Conservation (phyloP, 2,888 invertebrate species). For the Kuschelorhynchus macadamiae region DNA sequence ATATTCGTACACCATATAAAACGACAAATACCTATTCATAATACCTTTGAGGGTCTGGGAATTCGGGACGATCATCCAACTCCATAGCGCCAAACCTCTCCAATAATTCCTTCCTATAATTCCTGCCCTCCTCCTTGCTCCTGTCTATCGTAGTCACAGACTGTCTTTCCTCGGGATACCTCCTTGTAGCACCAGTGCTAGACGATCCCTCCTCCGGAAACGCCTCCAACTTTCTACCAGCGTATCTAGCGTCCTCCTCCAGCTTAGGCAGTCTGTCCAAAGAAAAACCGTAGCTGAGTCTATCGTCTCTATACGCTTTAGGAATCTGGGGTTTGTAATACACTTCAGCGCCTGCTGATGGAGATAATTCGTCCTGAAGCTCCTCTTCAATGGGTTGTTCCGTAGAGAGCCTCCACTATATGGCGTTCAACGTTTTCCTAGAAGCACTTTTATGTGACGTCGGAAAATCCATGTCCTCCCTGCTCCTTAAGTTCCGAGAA, state of each 20-base stretch:
- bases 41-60: conserved; percentile 65
- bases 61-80: conserved; percentile 66
- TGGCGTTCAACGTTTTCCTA: conserved; percentile 81
- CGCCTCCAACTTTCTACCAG: conserved; percentile 39
- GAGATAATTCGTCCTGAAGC: conserved; percentile 66
- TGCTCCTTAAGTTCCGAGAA: conserved; percentile 63
- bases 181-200: conserved; percentile 47
- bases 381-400: conserved; percentile 70
- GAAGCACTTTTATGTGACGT: conserved; percentile 74
- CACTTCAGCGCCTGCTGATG: conserved; percentile 58
- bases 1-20: conserved; percentile 24
- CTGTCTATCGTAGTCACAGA: conserved; percentile 50
- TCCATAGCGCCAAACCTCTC: conserved; percentile 68
- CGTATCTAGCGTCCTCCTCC: conserved; percentile 52
- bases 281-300: conserved; percentile 52
- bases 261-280: conserved; percentile 48
- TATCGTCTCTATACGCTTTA: conserved; percentile 64
- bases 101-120: conserved; percentile 66
- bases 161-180: conserved; percentile 55
- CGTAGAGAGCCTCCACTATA: conserved; percentile 75
- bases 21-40: conserved; percentile 59
- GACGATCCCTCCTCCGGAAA: conserved; percentile 42
- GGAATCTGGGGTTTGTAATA: conserved; percentile 67
- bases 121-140: conserved; percentile 65
- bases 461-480: conserved; percentile 65